Conservation (phyloP, 1,140 invertebrate species). For the Hylyphantes graminicola region DNA sequence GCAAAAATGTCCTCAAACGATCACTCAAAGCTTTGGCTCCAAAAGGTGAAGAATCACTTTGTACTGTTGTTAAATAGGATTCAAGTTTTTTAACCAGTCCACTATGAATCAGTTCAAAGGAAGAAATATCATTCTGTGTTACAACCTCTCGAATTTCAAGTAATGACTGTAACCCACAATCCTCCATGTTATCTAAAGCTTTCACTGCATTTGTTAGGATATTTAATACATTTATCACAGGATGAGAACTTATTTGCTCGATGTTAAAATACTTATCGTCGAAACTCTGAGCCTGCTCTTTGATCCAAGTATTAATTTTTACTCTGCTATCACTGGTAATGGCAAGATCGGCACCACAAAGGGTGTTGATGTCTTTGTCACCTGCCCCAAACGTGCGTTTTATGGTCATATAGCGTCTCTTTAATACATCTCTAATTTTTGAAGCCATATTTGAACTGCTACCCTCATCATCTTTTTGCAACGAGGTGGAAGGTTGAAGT, state of each 20-base stretch:
- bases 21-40: slow-evolving; percentile 75
- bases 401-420: slow-evolving; percentile 31
- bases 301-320: slow-evolving; percentile 91
- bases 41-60: slow-evolving; percentile 62
- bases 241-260: slow-evolving; percentile 71
- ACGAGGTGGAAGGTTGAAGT: background rate
- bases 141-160: slow-evolving; percentile 86
- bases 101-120: slow-evolving; percentile 98
- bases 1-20: slow-evolving; percentile 88
- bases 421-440: slow-evolving; percentile 45
- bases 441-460: slow-evolving; percentile 21
- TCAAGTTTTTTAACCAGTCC: slow-evolving; percentile 89
- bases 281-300: slow-evolving; percentile 83
- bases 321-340: slow-evolving; percentile 82
- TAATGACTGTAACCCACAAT: slow-evolving; percentile 77
- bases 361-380: slow-evolving; percentile 11
- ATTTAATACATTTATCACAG: slow-evolving; percentile 80
- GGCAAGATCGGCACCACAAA: slow-evolving; percentile 69
- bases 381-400: slow-evolving; percentile 37
- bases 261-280: slow-evolving; percentile 71
- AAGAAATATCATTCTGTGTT: slow-evolving; percentile 92
- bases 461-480: slow-evolving; percentile 26
- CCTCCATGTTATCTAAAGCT: slow-evolving; percentile 75
- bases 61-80: slow-evolving; percentile 77
- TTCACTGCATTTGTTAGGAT: slow-evolving; percentile 80